A percentile compares a stretch with the other conserved stretches of the same genome.
Conservation (phyloP, 2,113 vertebrate genomes). For the Columbina picui region DNA sequence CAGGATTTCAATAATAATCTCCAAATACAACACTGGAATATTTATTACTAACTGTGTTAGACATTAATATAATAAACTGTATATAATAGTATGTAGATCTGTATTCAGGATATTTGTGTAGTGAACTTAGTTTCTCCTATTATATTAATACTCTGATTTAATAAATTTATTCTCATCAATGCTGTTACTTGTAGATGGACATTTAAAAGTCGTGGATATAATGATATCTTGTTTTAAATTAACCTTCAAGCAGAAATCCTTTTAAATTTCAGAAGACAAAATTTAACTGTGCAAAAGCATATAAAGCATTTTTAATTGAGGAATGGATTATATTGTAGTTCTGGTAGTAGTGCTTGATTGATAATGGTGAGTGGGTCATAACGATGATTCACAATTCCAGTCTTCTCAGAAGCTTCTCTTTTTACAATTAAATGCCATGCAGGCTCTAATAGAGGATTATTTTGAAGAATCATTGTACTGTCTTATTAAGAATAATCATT, state of each 20-base stretch:
- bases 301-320: conserved; percentile 26
- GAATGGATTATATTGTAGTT: conserved; percentile 14
- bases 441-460: conserved; percentile 5
- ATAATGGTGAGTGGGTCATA: background rate
- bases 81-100: background rate
- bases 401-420: background rate
- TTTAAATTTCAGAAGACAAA: conserved; percentile 7
- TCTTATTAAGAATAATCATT: background rate
- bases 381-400: background rate
- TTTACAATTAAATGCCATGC: background rate
- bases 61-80: background rate
- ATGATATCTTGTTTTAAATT: background rate
- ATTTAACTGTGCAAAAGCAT: background rate
- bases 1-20: background rate
- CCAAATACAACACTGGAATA: background rate
- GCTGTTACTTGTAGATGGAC: fast-evolving
- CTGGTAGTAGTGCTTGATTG: background rate
- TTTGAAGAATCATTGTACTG: background rate
- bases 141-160: background rate
- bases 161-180: background rate
- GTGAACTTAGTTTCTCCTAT: background rate
- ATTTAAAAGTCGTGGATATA: background rate
- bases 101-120: background rate
- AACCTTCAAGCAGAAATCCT: background rate
- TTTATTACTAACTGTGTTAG: background rate